phyloP scores from a whole-genome alignment of 1,140 invertebrate species.

The Elymnias hypermnestra region DNA sequence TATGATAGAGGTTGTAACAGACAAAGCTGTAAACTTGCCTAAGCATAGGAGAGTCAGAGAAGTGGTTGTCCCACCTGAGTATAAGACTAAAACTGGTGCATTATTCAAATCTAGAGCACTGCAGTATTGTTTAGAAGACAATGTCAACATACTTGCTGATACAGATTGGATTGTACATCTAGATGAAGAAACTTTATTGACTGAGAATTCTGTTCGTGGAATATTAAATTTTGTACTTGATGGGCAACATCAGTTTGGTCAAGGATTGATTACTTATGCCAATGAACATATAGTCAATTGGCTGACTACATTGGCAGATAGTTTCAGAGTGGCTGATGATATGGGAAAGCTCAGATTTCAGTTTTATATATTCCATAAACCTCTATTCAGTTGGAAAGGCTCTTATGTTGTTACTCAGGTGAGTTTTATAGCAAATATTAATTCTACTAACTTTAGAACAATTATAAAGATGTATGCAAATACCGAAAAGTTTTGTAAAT shows the following conservation, averaged over 20 bases:
- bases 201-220: slow-evolving; percentile 92
- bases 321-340: slow-evolving; percentile 96
- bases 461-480: too few relatives aligned
- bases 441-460: too few relatives aligned
- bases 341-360: slow-evolving; percentile 97
- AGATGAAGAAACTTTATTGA: slow-evolving; percentile 97
- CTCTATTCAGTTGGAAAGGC: slow-evolving; percentile 98
- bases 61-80: slow-evolving; percentile 90
- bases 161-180: slow-evolving; percentile 98
- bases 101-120: slow-evolving; percentile 96
- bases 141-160: slow-evolving; percentile 90
- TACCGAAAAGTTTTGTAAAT: too few relatives aligned
- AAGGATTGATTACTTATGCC: slow-evolving; percentile 98
- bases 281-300: slow-evolving; percentile 98
- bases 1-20: slow-evolving; percentile 97
- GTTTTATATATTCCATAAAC: slow-evolving; percentile 95
- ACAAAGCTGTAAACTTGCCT: slow-evolving; percentile 88
- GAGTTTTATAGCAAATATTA: too few relatives aligned
- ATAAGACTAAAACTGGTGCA: slow-evolving; percentile 92
- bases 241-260: slow-evolving; percentile 97
- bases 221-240: slow-evolving; percentile 97
- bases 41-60: slow-evolving; percentile 86
- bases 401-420: slow-evolving; percentile 96
- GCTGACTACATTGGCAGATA: slow-evolving; percentile 97
- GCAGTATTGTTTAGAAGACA: slow-evolving; percentile 96